These are phyloP conservation scores for Teleogryllus occipitalis DNA, from an alignment of 1,140 invertebrate species.

Conservation along the genomic window DNA sequence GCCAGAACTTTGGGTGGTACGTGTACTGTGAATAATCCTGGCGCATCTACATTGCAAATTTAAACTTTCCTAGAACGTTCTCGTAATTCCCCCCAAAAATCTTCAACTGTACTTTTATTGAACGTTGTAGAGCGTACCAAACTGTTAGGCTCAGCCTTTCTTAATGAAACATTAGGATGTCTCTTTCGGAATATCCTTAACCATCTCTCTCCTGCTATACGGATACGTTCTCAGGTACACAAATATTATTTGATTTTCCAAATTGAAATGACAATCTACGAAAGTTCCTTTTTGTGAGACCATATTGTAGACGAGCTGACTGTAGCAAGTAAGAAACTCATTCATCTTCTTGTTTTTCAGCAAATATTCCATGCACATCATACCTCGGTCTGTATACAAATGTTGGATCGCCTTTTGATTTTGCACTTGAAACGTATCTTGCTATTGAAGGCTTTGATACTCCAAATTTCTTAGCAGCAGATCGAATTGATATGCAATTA, in stretches of 20 bases:
- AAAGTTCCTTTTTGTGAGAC: background rate
- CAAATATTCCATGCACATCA: slow-evolving; percentile 11
- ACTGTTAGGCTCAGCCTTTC: slow-evolving; percentile 37
- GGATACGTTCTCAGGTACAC: background rate
- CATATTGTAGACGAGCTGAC: background rate
- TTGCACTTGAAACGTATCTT: background rate
- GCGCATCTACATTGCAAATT: slow-evolving; percentile 35
- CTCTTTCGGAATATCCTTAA: slow-evolving; percentile 25
- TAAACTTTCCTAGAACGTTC: slow-evolving; percentile 20
- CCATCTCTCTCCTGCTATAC: background rate
- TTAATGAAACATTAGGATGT: slow-evolving; percentile 32
- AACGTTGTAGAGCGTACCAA: slow-evolving; percentile 36
- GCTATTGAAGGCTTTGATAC: background rate
- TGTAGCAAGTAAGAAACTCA: background rate
- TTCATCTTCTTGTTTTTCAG: slow-evolving; percentile 13
- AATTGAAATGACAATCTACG: background rate
- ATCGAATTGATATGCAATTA: background rate
- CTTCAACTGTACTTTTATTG: slow-evolving; percentile 36
- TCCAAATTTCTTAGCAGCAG: background rate
- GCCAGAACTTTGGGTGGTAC: slow-evolving; percentile 35
- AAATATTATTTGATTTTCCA: slow-evolving; percentile 2
- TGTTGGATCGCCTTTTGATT: background rate
- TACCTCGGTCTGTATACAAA: slow-evolving; percentile 9
- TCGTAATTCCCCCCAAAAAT: slow-evolving; percentile 34
- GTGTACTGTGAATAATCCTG: slow-evolving; percentile 38